A percentile compares a stretch with the other conserved stretches of the same genome.
phyloP scores from a whole-genome alignment of 2,113 vertebrate genomes.

The Lycaon pictus region DNA sequence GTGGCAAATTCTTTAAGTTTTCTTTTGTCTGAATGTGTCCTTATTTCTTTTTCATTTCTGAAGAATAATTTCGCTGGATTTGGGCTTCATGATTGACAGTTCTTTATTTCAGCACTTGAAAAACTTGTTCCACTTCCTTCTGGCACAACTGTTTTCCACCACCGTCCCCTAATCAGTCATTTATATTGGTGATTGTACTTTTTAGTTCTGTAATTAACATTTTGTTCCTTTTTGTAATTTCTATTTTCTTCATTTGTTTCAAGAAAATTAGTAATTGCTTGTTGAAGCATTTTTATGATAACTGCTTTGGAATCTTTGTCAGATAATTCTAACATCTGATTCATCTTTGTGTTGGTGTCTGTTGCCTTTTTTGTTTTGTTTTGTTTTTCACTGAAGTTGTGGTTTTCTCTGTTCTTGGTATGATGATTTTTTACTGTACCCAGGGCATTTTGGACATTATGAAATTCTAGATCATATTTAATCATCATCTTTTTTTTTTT shows the following conservation, averaged over 20 bases:
- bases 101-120: conserved; percentile 31
- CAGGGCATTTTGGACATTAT: not conserved
- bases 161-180: not conserved
- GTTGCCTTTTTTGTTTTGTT: not conserved
- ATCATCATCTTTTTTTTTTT: not conserved
- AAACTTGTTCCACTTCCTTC: not conserved
- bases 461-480: not conserved
- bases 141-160: not conserved
- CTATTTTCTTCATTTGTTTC: conserved; percentile 36
- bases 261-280: not conserved
- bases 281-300: not conserved
- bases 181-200: not conserved
- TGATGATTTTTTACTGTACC: not conserved
- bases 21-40: not conserved
- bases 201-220: not conserved
- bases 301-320: not conserved
- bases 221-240: not conserved
- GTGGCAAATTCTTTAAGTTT: conserved; percentile 6
- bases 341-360: not conserved
- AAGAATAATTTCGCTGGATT: conserved; percentile 1
- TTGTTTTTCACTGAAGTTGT: not conserved
- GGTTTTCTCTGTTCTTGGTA: not conserved
- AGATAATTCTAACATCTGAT: not conserved
- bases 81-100: not conserved
- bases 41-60: not conserved